Percentiles rank a stretch among this genome's conserved stretches.
Conservation (phyloP, 1,140 invertebrate species). For the Drosophila jambulina region DNA sequence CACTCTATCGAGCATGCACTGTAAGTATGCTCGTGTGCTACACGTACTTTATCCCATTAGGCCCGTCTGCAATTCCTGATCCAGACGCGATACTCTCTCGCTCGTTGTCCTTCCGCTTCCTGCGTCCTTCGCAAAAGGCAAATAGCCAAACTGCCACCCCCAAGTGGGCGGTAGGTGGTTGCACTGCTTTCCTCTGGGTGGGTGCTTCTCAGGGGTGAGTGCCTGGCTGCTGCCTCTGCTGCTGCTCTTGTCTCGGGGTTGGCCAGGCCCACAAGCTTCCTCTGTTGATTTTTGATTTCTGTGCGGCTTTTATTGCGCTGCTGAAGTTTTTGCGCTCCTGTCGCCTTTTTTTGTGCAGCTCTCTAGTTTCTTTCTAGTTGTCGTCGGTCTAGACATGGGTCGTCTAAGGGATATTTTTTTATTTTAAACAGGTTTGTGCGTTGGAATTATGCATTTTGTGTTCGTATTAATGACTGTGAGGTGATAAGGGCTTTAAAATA, state of each 20-base stretch:
- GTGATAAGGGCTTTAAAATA: background rate
- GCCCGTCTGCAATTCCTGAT: slow-evolving; percentile 68
- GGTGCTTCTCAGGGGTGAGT: slow-evolving; percentile 32
- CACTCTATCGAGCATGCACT: background rate
- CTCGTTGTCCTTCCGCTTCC: slow-evolving; percentile 15
- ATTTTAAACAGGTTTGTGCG: slow-evolving; percentile 15
- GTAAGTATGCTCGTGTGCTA: slow-evolving; percentile 17
- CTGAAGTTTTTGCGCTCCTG: slow-evolving; percentile 51
- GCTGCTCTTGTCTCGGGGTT: slow-evolving; percentile 39
- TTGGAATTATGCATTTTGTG: background rate
- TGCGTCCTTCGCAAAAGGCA: slow-evolving; percentile 42
- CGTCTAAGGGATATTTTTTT: slow-evolving; percentile 3
- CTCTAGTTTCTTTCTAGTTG: slow-evolving; percentile 21
- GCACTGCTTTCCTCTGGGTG: slow-evolving; percentile 19
- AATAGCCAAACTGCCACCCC: slow-evolving; percentile 68
- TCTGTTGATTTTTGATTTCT: slow-evolving; percentile 77
- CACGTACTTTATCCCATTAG: slow-evolving; percentile 75
- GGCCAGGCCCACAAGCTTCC: slow-evolving; percentile 54
- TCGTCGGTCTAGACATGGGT: slow-evolving; percentile 60
- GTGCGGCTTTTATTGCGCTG: slow-evolving; percentile 62
- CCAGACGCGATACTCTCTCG: slow-evolving; percentile 37
- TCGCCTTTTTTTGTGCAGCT: slow-evolving; percentile 37
- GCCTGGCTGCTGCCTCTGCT: slow-evolving; percentile 1
- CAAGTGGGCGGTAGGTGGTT: slow-evolving; percentile 26
- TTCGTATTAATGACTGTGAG: background rate